Evolutionary conservation across 2,888 invertebrate genomes (phyloP).

Genomic region (Tuta absoluta): DNA sequence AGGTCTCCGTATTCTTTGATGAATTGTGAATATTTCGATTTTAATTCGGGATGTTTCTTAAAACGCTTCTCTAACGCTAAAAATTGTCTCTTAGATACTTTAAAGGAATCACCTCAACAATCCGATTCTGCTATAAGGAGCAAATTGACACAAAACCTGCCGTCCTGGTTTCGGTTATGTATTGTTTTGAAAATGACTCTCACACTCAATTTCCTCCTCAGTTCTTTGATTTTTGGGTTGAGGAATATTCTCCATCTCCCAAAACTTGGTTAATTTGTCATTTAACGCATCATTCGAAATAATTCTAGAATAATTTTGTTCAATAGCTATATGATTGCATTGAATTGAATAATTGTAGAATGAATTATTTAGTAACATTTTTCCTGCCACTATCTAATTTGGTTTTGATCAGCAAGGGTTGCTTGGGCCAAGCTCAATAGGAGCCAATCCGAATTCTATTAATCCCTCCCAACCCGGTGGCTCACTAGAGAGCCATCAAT

Average conservation of each 20-base stretch:
- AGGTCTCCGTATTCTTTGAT: constrained; percentile 27
- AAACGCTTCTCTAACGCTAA: constrained; percentile 12
- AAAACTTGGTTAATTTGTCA: constrained; percentile 21
- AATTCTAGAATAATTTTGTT: background rate
- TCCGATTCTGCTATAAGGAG: constrained; percentile 22
- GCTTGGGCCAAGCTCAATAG: background rate
- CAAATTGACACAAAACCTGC: constrained; percentile 27
- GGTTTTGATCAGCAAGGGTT: background rate
- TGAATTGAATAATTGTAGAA: background rate
- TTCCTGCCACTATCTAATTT: constrained; percentile 1
- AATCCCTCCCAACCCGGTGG: too few species aligned
- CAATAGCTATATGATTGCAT: constrained; percentile 8
- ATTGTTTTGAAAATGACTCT: constrained; percentile 24
- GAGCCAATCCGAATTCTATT: too few species aligned
- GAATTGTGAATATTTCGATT: constrained; percentile 25
- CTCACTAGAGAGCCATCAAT: too few species aligned
- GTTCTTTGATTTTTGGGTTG: background rate
- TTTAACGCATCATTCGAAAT: background rate
- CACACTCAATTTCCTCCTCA: constrained; percentile 21
- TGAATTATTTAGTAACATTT: background rate
- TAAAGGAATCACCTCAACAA: constrained; percentile 5
- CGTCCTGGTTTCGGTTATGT: constrained; percentile 19
- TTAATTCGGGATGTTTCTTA: constrained; percentile 25
- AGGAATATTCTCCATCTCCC: constrained; percentile 25
- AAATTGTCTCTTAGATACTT: constrained; percentile 4